Base-by-base conservation (phyloP, 2,888 invertebrate genomes). In the Orthosia incerta region DNA sequence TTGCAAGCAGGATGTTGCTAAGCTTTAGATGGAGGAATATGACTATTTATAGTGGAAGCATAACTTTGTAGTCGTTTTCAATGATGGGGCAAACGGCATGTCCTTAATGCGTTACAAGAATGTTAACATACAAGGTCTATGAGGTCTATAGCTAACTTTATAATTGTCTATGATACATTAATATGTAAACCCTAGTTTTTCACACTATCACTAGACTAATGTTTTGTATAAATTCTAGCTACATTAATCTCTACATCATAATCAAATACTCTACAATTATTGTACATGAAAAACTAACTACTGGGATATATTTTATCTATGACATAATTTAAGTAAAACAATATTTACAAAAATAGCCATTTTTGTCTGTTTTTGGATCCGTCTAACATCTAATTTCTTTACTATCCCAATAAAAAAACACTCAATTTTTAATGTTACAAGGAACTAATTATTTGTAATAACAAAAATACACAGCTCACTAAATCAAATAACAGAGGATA, bases 271-370 rank as follows among this genome's bases (percentile, higher is more conserved):
- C 96, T 95, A 96, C 94, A 95, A 93, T 95, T 95, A 95, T 95
- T 95, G 95, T 96, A 96, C 95, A 96, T 94, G 94, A 92, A 94
- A 94, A 95, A 93, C 96, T 95, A 95, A 88, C 95, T 95, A 95
- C 93, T 92, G 94, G 94, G 92, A 92, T 93, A 94, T 94, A 95
- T 94, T 92, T 93, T 90, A 93, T 93, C 93, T 95, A 95, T 94
- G 92, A 93, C 93, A 95, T 95, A 95, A 94, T 94, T 95, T 95
- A 95, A 94, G 93, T 95, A 94, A 95, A 94, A 94, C 89, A 89
- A 94, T 96, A 96, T 96, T 95, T 95, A 96, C 96, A 96, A 95
- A 95, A 96, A 95, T 95, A 95, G 95, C 95, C 94, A 94, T 91
- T 90, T 91, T 93, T 88, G 91, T 94, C 90, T 93, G 91, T 92